Base-by-base conservation (phyloP, 2,888 invertebrate genomes). In the Hyalella azteca region DNA sequence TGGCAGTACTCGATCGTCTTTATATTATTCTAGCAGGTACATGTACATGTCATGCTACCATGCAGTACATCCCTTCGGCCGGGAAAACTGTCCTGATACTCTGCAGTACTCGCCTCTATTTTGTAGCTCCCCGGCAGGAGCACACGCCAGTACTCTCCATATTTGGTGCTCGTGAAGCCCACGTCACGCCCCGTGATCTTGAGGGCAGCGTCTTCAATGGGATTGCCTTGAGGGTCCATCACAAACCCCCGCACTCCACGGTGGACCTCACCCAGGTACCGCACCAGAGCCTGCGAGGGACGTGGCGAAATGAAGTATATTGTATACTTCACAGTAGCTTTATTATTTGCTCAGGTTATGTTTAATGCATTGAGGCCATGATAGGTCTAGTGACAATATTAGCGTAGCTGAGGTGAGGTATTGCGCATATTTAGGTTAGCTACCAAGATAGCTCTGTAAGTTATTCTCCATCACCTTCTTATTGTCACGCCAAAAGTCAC, bases 121-220 rank as follows among this genome's bases (percentile, higher is more conserved):
- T 92, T 92, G 88, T 97, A 97, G 78, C 91, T 90, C 85, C 96
- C 96, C 0, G 97, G 96, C 82, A 96, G 88, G 32, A 97, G 89
- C 82, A 97, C 92, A 86, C 96, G 92, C 96, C 96, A 97, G 89
- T 94, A 97, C 88, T 97, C 97, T n/a, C 97, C 97, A 87, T 94
- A 93, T 87, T 93, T 93, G 11, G 95, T 95, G 78, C 94, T 93
- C 87, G 93, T 93, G 88, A 95, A 95, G 77, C 92, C 92, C 85
- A 95, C 93, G 87, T 95, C 94, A 77, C 96, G 91, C 0, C 93
- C 92, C 87, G 93, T 93, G 50, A 97, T 92, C 87, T 93, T 93
- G 82, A 95, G 88, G 9, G 92, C 91, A 13, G 94, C 95, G 78
- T 93, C 92, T 86, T 94, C 93, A 78, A 96, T 91, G 0, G 95